Conservation (phyloP, 1,140 invertebrate species). For the Neelides sp. region DNA sequence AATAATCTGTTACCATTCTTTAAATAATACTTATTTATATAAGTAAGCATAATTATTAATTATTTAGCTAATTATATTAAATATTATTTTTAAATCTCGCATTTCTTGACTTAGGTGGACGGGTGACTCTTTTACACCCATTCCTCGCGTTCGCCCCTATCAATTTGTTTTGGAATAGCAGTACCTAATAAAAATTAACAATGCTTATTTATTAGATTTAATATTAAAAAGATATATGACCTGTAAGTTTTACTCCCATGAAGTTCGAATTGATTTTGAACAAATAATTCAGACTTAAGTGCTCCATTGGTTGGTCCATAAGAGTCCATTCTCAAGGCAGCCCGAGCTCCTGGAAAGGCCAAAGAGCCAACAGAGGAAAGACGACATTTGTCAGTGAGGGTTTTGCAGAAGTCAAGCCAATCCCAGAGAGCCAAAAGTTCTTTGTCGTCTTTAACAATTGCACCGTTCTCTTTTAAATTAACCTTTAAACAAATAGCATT, state of each 20-base stretch:
- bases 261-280: slow-evolving; percentile 42
- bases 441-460: slow-evolving; percentile 31
- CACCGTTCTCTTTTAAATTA: slow-evolving; percentile 34
- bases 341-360: slow-evolving; percentile 53
- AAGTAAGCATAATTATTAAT: too few species aligned
- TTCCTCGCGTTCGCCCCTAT: too few species aligned
- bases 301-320: slow-evolving; percentile 29
- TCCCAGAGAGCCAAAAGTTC: slow-evolving; percentile 55
- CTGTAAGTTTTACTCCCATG: slow-evolving; percentile 40
- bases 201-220: too few species aligned
- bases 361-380: slow-evolving; percentile 37
- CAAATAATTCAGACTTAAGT: slow-evolving; percentile 44
- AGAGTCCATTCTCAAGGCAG: slow-evolving; percentile 35
- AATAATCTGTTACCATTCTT: too few species aligned
- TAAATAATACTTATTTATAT: too few species aligned
- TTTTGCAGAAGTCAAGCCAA: slow-evolving; percentile 57
- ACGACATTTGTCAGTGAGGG: slow-evolving; percentile 51
- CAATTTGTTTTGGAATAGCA: too few species aligned
- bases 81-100: too few species aligned
- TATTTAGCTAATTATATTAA: too few species aligned
- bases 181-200: too few species aligned
- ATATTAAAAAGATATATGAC: slow-evolving; percentile 32
- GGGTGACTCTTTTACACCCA: too few species aligned
- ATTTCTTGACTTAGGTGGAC: too few species aligned
- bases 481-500: slow-evolving; percentile 37